Base-by-base conservation (phyloP, 2,888 invertebrate genomes). In the Eupeodes latifasciatus region DNA sequence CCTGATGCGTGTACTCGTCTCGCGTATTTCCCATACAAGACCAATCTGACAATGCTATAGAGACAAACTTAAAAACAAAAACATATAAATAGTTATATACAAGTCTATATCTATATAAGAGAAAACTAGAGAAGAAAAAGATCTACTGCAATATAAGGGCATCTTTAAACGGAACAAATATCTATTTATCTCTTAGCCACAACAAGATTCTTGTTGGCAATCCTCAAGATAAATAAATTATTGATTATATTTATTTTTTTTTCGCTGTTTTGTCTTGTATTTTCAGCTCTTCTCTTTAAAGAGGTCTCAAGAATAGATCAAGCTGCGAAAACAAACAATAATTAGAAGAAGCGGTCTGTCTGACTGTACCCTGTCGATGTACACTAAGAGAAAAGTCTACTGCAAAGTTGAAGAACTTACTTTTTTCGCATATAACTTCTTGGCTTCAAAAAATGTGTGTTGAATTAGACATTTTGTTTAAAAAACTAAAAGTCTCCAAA, bases 81-180 rank as follows among this genome's bases (percentile, higher is more conserved):
- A n/a, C n/a, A n/a, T n/a, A 40, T 72, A 57, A 19, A 36, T 27
- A 27, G 27, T 27, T 9, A 40, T 40, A 40, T 40, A 40, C 2
- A 40, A 7, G 40, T 40, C 0, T 40, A 9, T 40, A 40, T 7
- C 4, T 27, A 19, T 57, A 57, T 5, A 61, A 34, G 7, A 14
- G 11, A 61, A 61, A 7, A 49, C 34, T 40, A 19, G 27, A 71
- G 76, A 71, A 61, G 67, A 27, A 19, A 61, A 51, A 34, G 57
- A 76, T 11, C 6, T 66, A 67, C n/a, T 71, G 81, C 81, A 85
- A 82, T 89, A 90, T 86, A 90, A 90, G 90, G 90, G 82, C 90
- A 90, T 89, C 87, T 89, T 87, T 89, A 87, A 89, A 90, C 90
- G 89, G 87, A 90, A 90, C 90, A 90, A 89, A 82, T 89, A 87